phyloP scores from a whole-genome alignment of 2,888 invertebrate genomes.

The Pediacus dermestoides region DNA sequence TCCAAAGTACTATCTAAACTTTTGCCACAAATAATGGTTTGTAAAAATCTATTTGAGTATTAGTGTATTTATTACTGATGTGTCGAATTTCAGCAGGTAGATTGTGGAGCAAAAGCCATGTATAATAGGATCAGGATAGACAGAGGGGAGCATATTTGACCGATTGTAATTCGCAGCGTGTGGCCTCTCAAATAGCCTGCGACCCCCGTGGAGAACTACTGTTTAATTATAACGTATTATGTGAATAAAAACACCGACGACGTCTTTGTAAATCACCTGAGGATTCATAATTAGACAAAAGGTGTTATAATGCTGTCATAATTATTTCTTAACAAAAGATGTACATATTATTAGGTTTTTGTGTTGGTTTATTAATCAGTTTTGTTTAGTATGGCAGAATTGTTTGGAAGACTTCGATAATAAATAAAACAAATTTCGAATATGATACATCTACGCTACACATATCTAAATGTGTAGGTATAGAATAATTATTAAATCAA shows the following conservation, averaged over 20 bases:
- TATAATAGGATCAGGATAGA: neutral
- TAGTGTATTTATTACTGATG: no score
- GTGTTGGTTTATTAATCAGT: slow-evolving; percentile 19
- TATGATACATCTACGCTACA: no score
- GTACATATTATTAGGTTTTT: slow-evolving; percentile 16
- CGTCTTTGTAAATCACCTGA: slow-evolving; percentile 27
- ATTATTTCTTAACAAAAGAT: slow-evolving; percentile 17
- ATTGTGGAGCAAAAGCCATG: slow-evolving; percentile 1
- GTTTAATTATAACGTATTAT: slow-evolving; percentile 38
- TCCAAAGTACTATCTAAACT: no score
- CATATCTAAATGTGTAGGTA: no score
- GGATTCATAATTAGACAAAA: slow-evolving; percentile 25
- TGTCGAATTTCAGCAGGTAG: slow-evolving; percentile 11
- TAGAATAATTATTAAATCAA: no score
- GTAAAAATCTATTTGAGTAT: no score
- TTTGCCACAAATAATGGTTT: no score
- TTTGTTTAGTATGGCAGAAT: no score
- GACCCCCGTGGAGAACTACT: slow-evolving; percentile 36
- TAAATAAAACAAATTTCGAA: no score
- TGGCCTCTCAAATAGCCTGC: slow-evolving; percentile 22
- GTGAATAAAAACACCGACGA: slow-evolving; percentile 28
- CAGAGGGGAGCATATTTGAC: slow-evolving; percentile 13
- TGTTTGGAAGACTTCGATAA: no score
- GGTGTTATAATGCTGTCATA: slow-evolving; percentile 23
- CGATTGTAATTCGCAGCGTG: slow-evolving; percentile 30